These are phyloP conservation scores for Apteryx mantelli DNA, from an alignment of 2,113 vertebrate genomes.

Conservation along the genomic window DNA sequence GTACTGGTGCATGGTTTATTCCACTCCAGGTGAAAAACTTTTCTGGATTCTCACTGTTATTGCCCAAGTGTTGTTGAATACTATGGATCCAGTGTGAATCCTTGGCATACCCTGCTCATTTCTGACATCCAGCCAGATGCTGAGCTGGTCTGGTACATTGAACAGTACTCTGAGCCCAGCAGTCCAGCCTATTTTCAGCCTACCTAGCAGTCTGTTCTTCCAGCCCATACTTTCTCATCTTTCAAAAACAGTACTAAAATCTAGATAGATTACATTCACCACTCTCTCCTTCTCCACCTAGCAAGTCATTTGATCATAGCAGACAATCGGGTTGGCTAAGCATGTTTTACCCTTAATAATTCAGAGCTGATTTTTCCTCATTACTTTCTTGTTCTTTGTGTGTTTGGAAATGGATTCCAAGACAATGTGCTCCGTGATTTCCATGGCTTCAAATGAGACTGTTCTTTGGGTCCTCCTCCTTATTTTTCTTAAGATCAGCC, in stretches of 20 bases:
- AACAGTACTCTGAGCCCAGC: background rate
- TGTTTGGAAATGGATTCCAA: background rate
- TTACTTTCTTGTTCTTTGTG: background rate
- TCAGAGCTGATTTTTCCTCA: background rate
- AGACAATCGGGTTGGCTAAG: background rate
- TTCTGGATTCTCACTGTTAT: background rate
- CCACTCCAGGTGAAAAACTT: background rate
- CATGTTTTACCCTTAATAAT: background rate
- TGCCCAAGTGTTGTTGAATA: background rate
- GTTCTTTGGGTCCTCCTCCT: background rate
- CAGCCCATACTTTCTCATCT: background rate
- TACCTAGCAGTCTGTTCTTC: background rate
- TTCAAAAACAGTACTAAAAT: background rate
- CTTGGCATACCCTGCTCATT: background rate
- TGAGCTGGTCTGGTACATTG: background rate
- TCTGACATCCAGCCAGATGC: background rate
- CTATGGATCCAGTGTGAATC: rapidly evolving
- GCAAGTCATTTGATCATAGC: background rate
- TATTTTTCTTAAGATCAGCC: background rate
- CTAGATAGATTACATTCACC: background rate
- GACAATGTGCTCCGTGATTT: background rate
- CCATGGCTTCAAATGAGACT: background rate
- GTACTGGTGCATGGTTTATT: background rate
- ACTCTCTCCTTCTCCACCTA: background rate
- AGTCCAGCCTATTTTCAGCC: background rate